Evolutionary conservation across 2,888 invertebrate species (phyloP).

Genomic region (Tipula lateralis): DNA sequence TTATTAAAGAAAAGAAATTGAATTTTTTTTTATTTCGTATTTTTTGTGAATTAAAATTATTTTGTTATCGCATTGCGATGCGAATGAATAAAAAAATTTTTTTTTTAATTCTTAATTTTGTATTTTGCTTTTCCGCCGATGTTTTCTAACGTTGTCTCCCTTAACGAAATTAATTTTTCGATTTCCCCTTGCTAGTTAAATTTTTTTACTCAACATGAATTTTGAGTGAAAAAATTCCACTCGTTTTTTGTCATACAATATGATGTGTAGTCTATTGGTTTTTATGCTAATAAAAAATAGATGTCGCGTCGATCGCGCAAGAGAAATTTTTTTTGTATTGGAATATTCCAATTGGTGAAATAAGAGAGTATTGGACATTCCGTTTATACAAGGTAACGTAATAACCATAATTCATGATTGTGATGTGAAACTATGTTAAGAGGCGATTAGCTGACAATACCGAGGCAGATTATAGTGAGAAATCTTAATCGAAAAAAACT

Average conservation of each 20-base stretch:
- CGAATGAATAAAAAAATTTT: background rate
- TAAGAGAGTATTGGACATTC: too few species aligned
- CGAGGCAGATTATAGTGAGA: too few species aligned
- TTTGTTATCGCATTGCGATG: conserved; percentile 24
- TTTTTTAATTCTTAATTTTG: background rate
- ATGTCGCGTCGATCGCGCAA: background rate
- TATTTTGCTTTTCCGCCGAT: background rate
- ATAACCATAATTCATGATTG: too few species aligned
- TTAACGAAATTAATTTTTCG: background rate
- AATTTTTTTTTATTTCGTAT: background rate
- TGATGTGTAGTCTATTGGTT: background rate
- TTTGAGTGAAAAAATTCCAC: background rate
- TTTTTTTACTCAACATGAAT: background rate
- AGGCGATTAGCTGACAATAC: too few species aligned
- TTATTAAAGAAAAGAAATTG: background rate
- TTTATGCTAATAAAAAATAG: background rate
- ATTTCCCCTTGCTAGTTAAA: background rate
- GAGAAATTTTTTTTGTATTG: background rate
- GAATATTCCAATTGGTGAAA: too few species aligned
- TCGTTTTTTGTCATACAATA: background rate
- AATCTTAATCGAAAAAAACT: too few species aligned
- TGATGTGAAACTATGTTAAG: too few species aligned
- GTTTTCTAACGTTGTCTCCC: background rate
- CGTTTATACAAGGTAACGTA: too few species aligned
- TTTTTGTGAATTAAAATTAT: conserved; percentile 15